phyloP scores from a whole-genome alignment of 1,140 invertebrate genomes.

The Drosophila ironensis region DNA sequence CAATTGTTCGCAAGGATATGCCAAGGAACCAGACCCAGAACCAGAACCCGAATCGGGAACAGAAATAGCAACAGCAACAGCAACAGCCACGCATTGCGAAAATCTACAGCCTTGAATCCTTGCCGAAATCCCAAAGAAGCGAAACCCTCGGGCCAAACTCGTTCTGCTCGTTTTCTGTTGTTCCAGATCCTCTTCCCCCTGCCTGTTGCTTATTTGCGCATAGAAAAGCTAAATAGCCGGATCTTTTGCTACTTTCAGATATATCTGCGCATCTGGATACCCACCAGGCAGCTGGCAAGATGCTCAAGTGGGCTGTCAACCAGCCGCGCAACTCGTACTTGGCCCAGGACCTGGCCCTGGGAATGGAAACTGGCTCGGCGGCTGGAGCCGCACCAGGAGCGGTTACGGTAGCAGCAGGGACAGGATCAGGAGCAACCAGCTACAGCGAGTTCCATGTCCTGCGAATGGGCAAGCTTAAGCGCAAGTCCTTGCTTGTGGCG shows the following conservation, averaged over 20 bases:
- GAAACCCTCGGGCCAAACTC: slow-evolving; percentile 23
- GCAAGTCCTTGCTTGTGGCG: slow-evolving; percentile 26
- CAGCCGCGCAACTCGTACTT: slow-evolving; percentile 70
- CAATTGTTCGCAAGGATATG: slow-evolving; percentile 36
- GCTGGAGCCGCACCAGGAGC: neutral
- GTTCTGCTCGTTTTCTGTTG: slow-evolving; percentile 18
- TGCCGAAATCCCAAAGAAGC: slow-evolving; percentile 23
- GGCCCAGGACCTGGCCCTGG: slow-evolving; percentile 24
- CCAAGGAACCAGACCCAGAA: neutral
- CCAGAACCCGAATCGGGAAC: neutral
- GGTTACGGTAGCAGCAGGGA: neutral
- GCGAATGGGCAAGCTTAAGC: slow-evolving; percentile 36
- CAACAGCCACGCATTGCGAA: slow-evolving; percentile 1
- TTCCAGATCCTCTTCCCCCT: neutral
- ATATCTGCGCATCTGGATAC: neutral
- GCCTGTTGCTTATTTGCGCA: neutral
- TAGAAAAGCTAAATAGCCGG: slow-evolving; percentile 27
- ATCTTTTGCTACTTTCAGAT: slow-evolving; percentile 24
- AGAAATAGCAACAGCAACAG: no score
- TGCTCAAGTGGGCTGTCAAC: slow-evolving; percentile 81
- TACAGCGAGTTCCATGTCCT: slow-evolving; percentile 45
- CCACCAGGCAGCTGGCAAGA: slow-evolving; percentile 53
- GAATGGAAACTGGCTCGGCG: neutral
- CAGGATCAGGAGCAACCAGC: slow-evolving; percentile 1
- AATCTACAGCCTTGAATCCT: slow-evolving; percentile 19